phyloP scores from a whole-genome alignment of 2,888 invertebrate species.

The Caenorhabditis parvicauda region DNA sequence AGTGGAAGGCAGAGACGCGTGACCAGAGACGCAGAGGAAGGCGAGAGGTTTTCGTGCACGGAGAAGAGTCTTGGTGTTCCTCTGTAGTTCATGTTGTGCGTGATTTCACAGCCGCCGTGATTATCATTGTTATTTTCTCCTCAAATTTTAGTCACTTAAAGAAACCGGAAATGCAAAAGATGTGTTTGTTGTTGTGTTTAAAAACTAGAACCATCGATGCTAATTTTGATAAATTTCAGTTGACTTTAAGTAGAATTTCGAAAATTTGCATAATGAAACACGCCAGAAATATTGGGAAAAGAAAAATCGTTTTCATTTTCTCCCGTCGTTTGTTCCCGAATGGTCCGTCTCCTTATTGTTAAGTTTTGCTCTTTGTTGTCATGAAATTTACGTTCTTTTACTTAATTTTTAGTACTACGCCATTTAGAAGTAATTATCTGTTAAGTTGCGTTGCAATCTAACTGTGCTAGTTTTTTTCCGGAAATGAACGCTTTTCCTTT shows the following conservation, averaged over 20 bases:
- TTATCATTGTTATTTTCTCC: conserved; percentile 13
- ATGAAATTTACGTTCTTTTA: conserved; percentile 4
- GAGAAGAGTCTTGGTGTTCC: conserved; percentile 4
- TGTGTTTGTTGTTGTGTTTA: too few relatives aligned
- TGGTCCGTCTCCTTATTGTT: conserved; percentile 1
- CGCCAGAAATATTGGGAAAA: conserved; percentile 9
- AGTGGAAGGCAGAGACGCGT: too few relatives aligned
- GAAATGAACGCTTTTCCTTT: background rate
- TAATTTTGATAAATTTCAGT: conserved; percentile 10
- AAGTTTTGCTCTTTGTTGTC: conserved; percentile 8
- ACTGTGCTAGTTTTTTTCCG: conserved; percentile 3
- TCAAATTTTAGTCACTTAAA: conserved; percentile 6
- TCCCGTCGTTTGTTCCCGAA: conserved; percentile 5
- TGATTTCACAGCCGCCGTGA: conserved; percentile 3
- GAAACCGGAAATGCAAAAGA: conserved; percentile 4
- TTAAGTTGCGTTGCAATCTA: conserved; percentile 1
- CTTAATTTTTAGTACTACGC: too few relatives aligned
- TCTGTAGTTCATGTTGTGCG: conserved; percentile 9
- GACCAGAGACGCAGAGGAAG: too few relatives aligned
- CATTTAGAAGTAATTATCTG: too few relatives aligned
- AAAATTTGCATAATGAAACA: conserved; percentile 10
- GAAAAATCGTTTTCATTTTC: conserved; percentile 8
- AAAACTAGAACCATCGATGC: conserved; percentile 9
- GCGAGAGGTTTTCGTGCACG: too few relatives aligned
- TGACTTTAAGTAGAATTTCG: conserved; percentile 8